Conservation (phyloP, 1,140 invertebrate species). For the Brachionus rotundiformis region DNA sequence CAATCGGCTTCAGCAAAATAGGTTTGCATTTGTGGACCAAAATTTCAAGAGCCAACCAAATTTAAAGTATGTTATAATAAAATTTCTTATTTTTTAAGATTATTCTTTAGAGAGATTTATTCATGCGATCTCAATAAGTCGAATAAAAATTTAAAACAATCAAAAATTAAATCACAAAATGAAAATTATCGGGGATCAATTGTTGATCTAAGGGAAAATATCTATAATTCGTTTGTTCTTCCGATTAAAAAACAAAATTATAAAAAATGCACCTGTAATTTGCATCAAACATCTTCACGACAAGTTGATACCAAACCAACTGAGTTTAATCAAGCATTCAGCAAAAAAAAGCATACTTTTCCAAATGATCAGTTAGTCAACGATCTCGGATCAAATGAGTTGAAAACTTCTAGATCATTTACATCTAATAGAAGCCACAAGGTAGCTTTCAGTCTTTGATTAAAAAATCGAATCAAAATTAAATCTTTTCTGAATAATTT, state of each 20-base stretch:
- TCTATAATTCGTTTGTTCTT: background rate
- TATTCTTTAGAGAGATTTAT: background rate
- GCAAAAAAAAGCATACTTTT: background rate
- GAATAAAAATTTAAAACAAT: background rate
- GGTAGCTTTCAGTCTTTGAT: background rate
- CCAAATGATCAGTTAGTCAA: background rate
- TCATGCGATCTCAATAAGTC: background rate
- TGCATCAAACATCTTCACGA: background rate
- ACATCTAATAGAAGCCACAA: background rate
- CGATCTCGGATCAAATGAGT: background rate
- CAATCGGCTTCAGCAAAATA: slow-evolving; percentile 14
- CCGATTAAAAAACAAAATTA: background rate
- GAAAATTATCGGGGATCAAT: background rate
- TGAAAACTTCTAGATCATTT: background rate
- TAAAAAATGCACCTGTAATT: slow-evolving; percentile 16
- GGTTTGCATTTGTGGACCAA: background rate
- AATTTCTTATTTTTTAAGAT: background rate
- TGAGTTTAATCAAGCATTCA: background rate
- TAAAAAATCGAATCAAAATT: too few relatives aligned
- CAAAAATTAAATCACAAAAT: background rate
- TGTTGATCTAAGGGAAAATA: background rate
- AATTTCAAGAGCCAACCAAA: background rate
- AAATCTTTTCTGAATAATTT: too few relatives aligned
- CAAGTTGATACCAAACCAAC: background rate
- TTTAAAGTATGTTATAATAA: background rate